Evolutionary conservation across 2,113 vertebrate genomes (phyloP).

Genomic region (Piaya cayana): DNA sequence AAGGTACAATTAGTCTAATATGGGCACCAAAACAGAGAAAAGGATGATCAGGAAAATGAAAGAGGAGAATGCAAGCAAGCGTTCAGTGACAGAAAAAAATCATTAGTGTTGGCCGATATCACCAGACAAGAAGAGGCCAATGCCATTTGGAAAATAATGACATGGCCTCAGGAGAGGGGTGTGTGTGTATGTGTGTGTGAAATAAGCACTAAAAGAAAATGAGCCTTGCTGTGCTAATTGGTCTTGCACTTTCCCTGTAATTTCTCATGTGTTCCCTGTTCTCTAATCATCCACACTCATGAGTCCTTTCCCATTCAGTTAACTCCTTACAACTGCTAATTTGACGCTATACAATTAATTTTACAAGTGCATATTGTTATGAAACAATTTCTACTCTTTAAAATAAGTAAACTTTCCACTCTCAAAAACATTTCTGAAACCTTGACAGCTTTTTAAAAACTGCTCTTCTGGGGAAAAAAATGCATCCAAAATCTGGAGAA

Average conservation of each 20-base stretch:
- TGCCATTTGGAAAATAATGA: constrained; percentile 61
- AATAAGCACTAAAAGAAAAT: constrained; percentile 66
- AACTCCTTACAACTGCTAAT: constrained; percentile 57
- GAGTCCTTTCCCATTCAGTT: constrained; percentile 48
- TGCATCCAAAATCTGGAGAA: background rate
- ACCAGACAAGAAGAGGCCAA: constrained; percentile 39
- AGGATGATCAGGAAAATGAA: constrained; percentile 51
- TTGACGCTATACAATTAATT: constrained; percentile 59
- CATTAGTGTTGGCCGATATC: constrained; percentile 24
- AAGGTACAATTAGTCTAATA: constrained; percentile 57
- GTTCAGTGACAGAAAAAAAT: constrained; percentile 27
- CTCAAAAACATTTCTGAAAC: background rate
- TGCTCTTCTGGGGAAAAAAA: background rate
- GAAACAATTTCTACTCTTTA: constrained; percentile 53
- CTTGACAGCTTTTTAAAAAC: background rate
- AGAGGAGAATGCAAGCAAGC: constrained; percentile 40
- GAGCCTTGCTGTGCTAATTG: constrained; percentile 59
- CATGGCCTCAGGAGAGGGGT: constrained; percentile 60
- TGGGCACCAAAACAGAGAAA: constrained; percentile 48
- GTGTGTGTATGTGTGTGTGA: constrained; percentile 37
- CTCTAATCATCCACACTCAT: constrained; percentile 50
- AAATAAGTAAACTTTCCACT: constrained; percentile 28
- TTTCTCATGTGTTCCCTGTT: constrained; percentile 52
- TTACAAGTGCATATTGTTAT: constrained; percentile 51
- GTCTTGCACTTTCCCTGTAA: constrained; percentile 45